These are phyloP conservation scores for Toxotes chatareus DNA, from an alignment of 2,113 vertebrate species.

Conservation along the genomic window DNA sequence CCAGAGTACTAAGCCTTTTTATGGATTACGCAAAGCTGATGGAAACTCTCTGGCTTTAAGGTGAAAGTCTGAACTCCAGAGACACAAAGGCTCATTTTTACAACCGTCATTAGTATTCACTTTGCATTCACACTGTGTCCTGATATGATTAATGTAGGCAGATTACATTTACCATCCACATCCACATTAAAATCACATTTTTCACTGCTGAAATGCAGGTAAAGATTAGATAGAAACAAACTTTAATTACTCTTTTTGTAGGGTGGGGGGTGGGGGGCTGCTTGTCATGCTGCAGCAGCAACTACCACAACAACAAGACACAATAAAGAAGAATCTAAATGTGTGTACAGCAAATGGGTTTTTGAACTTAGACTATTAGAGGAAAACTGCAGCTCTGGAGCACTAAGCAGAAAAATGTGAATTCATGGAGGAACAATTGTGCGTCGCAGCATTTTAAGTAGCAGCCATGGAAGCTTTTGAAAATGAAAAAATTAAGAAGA, in stretches of 20 bases:
- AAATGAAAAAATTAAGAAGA: neutral
- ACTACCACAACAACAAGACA: constrained; percentile 1
- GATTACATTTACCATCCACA: constrained; percentile 24
- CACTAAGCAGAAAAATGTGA: neutral
- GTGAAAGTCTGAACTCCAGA: neutral
- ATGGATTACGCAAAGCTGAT: too few species aligned
- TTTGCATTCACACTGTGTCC: constrained; percentile 1
- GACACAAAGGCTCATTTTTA: neutral
- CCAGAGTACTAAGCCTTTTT: too few species aligned
- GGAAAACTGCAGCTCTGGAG: constrained; percentile 16
- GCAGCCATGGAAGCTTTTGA: neutral
- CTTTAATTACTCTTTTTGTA: constrained; percentile 42
- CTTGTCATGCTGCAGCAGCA: constrained; percentile 12
- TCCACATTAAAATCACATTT: constrained; percentile 34
- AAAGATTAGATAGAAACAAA: constrained; percentile 39
- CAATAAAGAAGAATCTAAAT: constrained; percentile 23
- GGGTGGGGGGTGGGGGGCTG: neutral
- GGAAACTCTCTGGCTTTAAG: neutral
- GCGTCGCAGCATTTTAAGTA: neutral
- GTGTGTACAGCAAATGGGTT: constrained; percentile 8
- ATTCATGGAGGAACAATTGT: constrained; percentile 4
- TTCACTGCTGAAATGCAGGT: constrained; percentile 30
- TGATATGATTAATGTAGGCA: constrained; percentile 45
- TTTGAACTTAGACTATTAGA: neutral
- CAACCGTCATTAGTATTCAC: constrained; percentile 40